A percentile compares a stretch with the other conserved stretches of the same genome.
phyloP scores from a whole-genome alignment of 2,888 invertebrate genomes.

The Apamea sordens region DNA sequence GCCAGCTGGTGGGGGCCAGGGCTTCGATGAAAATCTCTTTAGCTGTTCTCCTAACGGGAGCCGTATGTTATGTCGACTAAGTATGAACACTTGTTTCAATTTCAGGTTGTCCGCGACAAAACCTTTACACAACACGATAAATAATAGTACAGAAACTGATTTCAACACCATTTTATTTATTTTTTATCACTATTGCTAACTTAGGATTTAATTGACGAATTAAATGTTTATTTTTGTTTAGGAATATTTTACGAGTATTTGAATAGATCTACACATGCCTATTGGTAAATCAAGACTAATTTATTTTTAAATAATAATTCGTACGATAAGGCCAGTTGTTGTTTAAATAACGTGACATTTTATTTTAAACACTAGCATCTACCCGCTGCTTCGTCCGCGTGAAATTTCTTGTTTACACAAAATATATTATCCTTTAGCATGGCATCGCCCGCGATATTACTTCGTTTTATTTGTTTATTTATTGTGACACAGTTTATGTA shows the following conservation, averaged over 20 bases:
- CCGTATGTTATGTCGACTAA: constrained; percentile 61
- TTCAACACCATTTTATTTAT: constrained; percentile 34
- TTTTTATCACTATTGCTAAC: constrained; percentile 20
- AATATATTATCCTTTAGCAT: not conserved
- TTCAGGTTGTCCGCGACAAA: constrained; percentile 8
- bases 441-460: not conserved
- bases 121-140: constrained; percentile 18
- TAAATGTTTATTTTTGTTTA: not conserved
- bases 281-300: constrained; percentile 22
- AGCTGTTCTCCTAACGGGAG: constrained; percentile 15
- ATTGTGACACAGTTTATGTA: too few relatives aligned
- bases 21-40: constrained; percentile 34
- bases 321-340: not conserved
- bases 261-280: constrained; percentile 6
- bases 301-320: not conserved
- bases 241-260: not conserved
- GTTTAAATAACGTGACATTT: constrained; percentile 13
- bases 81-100: constrained; percentile 60
- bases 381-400: not conserved
- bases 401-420: not conserved
- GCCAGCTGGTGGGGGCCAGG: constrained; percentile 34
- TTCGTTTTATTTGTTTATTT: not conserved
- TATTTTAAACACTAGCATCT: not conserved
- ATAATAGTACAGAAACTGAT: constrained; percentile 30
- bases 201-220: not conserved